Evolutionary conservation across 2,888 invertebrate species (phyloP), one percentile per base, ranked within the genome.

Genomic region (Protodeltote pygarga): DNA sequence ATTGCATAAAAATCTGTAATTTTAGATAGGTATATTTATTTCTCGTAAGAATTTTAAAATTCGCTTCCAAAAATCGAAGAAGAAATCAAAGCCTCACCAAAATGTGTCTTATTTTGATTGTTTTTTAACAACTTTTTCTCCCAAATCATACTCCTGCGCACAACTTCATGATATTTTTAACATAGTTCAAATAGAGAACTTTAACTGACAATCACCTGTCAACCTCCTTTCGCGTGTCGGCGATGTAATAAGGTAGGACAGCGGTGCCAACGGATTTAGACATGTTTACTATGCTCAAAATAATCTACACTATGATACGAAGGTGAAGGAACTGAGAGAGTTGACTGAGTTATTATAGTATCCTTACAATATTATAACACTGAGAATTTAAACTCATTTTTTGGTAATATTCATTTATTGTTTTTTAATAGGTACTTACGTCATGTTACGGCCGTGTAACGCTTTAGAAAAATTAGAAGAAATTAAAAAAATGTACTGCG

Each of bases 211-310:
- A 60, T 71, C 68, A 67, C 53, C 63, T 65, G 68, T 66, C 70
- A 72, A 52, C 63, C 53, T 70, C 50, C 14, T 59, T 53, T 65
- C 63, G 37, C 33, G 27, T 48, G 55, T 44, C 70, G 48, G 51
- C 53, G 20, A 32, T 42, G 37, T 73, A 72, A 71, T 64, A 69
- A 65, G 72, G 58, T 55, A 32, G 47, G 54, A 48, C 53, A 68
- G 35, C 53, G 51, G 0, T 33, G 47, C 17, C 34, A 34, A 33
- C 44, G 2, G 33, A 54, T 63, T 50, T 67, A 67, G 67, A 58
- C 28, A 31, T 54, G 49, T 65, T 54, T 55, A 39, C 47, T 48
- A 51, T 24, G 58, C 61, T 51, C 34, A 34, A 58, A 64, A 66
- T 66, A 66, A 32, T 40, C 48, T 33, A 34, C 19, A 19, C 28